Conservation (phyloP, 1,140 invertebrate species). For the Drosophila lini region DNA sequence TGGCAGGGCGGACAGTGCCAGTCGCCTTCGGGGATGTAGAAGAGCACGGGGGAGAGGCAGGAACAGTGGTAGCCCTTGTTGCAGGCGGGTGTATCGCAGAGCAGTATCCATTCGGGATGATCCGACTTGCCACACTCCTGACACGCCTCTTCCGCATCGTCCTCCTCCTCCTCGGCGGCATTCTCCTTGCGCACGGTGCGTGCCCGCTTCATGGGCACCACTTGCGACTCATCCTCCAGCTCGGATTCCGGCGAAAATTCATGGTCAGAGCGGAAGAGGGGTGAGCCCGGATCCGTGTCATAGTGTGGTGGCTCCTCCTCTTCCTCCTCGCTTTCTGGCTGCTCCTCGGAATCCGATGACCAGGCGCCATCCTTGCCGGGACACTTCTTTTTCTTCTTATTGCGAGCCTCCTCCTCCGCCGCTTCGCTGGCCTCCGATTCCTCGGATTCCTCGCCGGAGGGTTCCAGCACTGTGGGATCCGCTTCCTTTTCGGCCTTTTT, state of each 20-base stretch:
- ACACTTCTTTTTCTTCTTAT: slow-evolving; percentile 87
- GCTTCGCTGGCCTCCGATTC: slow-evolving; percentile 84
- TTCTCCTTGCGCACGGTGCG: slow-evolving; percentile 88
- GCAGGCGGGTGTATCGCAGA: slow-evolving; percentile 93
- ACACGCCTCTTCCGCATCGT: slow-evolving; percentile 90
- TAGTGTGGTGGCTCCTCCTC: slow-evolving; percentile 87
- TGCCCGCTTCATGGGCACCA: slow-evolving; percentile 88
- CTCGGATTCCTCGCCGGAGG: slow-evolving; percentile 84
- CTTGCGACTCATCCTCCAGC: slow-evolving; percentile 87
- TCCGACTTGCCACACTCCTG: slow-evolving; percentile 94
- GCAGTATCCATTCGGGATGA: slow-evolving; percentile 97
- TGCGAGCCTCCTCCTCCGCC: slow-evolving; percentile 83
- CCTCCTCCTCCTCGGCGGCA: slow-evolving; percentile 83
- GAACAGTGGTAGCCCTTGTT: slow-evolving; percentile 97
- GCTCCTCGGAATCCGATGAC: slow-evolving; percentile 88
- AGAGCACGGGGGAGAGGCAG: slow-evolving; percentile 94
- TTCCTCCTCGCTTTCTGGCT: slow-evolving; percentile 86
- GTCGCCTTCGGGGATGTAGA: slow-evolving; percentile 97
- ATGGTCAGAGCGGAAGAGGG: slow-evolving; percentile 93
- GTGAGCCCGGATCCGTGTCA: slow-evolving; percentile 86
- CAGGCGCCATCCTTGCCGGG: slow-evolving; percentile 88
- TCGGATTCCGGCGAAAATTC: slow-evolving; percentile 93
- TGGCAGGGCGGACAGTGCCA: slow-evolving; percentile 99
- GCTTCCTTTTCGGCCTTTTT: slow-evolving; percentile 85
- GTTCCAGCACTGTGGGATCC: slow-evolving; percentile 80